Conservation (phyloP, 2,113 vertebrate genomes). For the Neodontobutis hainanensis region DNA sequence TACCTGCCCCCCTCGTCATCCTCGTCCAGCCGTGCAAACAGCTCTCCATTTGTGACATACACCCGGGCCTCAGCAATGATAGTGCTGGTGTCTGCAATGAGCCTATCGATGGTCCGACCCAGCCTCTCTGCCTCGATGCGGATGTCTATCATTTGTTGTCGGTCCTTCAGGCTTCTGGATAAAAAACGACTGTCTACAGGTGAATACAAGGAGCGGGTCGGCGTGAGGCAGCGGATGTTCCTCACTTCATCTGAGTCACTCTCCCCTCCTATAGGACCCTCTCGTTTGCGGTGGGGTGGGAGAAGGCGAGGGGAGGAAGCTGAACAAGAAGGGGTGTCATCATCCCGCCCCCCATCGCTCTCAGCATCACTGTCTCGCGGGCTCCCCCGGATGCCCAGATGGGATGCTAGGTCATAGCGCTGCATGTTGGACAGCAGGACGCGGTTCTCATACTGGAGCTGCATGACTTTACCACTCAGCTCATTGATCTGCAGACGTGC, state of each 20-base stretch:
- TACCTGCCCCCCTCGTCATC: constrained; percentile 91
- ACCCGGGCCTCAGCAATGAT: constrained; percentile 96
- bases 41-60: constrained; percentile 92
- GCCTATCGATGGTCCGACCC: constrained; percentile 94
- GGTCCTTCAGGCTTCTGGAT: constrained; percentile 92
- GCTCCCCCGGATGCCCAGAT: constrained; percentile 91
- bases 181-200: constrained; percentile 85
- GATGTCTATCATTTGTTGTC: constrained; percentile 98
- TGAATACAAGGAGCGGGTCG: constrained; percentile 90
- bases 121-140: constrained; percentile 94
- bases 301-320: constrained; percentile 78
- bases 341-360: constrained; percentile 91
- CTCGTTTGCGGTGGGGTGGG: constrained; percentile 93
- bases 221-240: constrained; percentile 94
- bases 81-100: constrained; percentile 96
- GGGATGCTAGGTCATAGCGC: constrained; percentile 96
- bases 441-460: constrained; percentile 97
- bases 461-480: constrained; percentile 97
- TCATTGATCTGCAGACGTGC: constrained; percentile 97
- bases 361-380: constrained; percentile 95
- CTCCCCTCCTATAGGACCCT: constrained; percentile 94
- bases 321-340: constrained; percentile 76
- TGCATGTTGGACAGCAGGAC: constrained; percentile 99
- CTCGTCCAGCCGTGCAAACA: constrained; percentile 92
- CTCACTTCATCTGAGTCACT: constrained; percentile 96